Evolutionary conservation across 2,888 invertebrate species (phyloP), one percentile per base, ranked within the genome.

Genomic region (Corbicula japonica): DNA sequence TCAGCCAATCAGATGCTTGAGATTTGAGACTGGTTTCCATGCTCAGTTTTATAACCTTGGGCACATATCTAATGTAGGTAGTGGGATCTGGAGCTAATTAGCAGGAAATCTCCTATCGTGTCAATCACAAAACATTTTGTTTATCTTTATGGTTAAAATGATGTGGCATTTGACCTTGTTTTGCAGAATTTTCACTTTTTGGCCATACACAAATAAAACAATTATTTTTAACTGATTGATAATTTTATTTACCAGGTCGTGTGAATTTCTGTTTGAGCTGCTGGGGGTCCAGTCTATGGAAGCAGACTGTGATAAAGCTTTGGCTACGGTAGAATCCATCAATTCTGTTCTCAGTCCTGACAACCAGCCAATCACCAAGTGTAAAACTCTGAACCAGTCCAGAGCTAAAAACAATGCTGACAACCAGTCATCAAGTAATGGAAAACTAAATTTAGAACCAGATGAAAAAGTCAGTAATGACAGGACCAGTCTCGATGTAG

Each of bases 241-340:
- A 44, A 44, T 1, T n/a, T 6, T 44, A 21, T 21, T 54, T 28
- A 30, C 4, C 71, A 89, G 89, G 89, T 82, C 84, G 48, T 77
- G 82, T 35, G 77, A 82, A 60, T 89, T 87, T 68, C 61, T 85
- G 50, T 68, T 83, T 56, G 86, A 86, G 66, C 65, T 85, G 50
- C 72, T 82, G 1, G 73, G 77, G 32, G 71, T 84, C 23, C 77
- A 83, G 34, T 72, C 77, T 1, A 69, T 80, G 78, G 62, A 61
- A 35, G 80, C 66, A 2, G 63, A 80, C 35, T 46, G 38, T 38
- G 41, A 48, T 12, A 66, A 60, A 52, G 75, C 80, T 18, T 44
- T 80, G 30, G 54, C 44, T 2, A 75, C 76, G 2, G 34, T 80
- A 1, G 62, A 80, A 15, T 58, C 65, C 10, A 68, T 83, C 18